Percentiles rank a stretch among this genome's conserved stretches.
These are phyloP conservation scores for Misgurnus mizolepis DNA, from an alignment of 2,113 vertebrate species.

Conservation along the genomic window DNA sequence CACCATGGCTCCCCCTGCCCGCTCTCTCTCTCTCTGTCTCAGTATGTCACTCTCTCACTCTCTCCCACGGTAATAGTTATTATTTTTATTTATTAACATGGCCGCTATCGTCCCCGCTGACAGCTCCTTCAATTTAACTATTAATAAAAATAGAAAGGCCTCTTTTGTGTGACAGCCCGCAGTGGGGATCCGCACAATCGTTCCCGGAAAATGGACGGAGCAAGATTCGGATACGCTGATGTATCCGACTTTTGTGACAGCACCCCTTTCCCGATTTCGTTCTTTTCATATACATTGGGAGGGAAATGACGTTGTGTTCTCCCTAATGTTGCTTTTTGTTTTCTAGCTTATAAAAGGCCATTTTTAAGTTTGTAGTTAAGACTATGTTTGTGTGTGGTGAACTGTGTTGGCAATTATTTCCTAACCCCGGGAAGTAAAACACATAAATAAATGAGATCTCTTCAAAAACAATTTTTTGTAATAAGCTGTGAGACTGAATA, in stretches of 20 bases:
- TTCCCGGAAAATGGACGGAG: conserved; percentile 36
- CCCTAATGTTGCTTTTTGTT: neutral
- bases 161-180: conserved; percentile 67
- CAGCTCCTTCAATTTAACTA: conserved; percentile 88
- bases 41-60: conserved; percentile 74
- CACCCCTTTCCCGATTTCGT: conserved; percentile 21
- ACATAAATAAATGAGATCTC: neutral
- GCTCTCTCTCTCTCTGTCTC: conserved; percentile 74
- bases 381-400: neutral
- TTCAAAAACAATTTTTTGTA: no score
- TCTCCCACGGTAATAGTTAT: conserved; percentile 80
- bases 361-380: no score
- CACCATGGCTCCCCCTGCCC: conserved; percentile 70
- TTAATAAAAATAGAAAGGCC: conserved; percentile 81
- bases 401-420: neutral
- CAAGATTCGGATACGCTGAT: conserved; percentile 30
- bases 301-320: conserved; percentile 5
- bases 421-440: no score
- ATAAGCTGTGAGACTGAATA: no score
- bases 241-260: conserved; percentile 36
- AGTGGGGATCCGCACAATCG: conserved; percentile 40
- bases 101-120: conserved; percentile 81
- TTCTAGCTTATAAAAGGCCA: neutral
- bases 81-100: conserved; percentile 91
- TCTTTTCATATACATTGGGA: conserved; percentile 5